These are phyloP conservation scores for Symphodus melops DNA, from an alignment of 2,113 vertebrate species.

Conservation along the genomic window DNA sequence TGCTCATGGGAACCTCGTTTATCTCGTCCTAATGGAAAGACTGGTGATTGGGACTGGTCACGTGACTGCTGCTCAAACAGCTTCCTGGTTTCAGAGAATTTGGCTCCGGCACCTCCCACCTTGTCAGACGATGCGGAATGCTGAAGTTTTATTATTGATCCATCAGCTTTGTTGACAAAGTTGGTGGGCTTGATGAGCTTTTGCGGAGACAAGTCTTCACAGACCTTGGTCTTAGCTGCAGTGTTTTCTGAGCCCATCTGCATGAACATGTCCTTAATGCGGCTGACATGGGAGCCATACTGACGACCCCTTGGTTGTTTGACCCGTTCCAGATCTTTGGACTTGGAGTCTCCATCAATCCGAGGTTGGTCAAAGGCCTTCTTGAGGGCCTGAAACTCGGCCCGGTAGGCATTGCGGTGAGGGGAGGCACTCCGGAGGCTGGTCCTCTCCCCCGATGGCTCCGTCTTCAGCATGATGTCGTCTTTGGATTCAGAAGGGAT, in stretches of 20 bases:
- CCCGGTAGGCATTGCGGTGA: conserved; percentile 96
- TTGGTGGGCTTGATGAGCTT: conserved; percentile 90
- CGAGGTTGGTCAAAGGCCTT: conserved; percentile 96
- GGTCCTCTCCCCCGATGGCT: conserved; percentile 94
- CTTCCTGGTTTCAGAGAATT: conserved; percentile 95
- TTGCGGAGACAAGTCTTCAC: conserved; percentile 87
- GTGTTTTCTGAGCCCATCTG: conserved; percentile 92
- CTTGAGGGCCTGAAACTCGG: conserved; percentile 98
- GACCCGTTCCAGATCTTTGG: conserved; percentile 86
- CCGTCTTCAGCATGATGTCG: conserved; percentile 97
- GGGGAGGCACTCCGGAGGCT: conserved; percentile 97
- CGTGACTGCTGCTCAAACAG: conserved; percentile 93
- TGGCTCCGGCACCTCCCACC: conserved; percentile 88
- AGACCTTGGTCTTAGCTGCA: conserved; percentile 79
- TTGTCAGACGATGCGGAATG: conserved; percentile 88
- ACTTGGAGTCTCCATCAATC: conserved; percentile 86
- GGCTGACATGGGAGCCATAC: conserved; percentile 96
- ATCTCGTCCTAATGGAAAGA: conserved; percentile 89
- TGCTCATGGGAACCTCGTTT: conserved; percentile 87
- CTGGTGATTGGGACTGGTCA: conserved; percentile 87
- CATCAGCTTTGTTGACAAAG: conserved; percentile 91
- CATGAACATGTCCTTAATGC: conserved; percentile 99
- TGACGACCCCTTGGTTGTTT: conserved; percentile 93
- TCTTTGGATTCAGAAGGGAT: conserved; percentile 80
- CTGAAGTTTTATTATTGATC: conserved; percentile 89